Conservation (phyloP, 2,113 vertebrate species). For the Varanus komodoensis region DNA sequence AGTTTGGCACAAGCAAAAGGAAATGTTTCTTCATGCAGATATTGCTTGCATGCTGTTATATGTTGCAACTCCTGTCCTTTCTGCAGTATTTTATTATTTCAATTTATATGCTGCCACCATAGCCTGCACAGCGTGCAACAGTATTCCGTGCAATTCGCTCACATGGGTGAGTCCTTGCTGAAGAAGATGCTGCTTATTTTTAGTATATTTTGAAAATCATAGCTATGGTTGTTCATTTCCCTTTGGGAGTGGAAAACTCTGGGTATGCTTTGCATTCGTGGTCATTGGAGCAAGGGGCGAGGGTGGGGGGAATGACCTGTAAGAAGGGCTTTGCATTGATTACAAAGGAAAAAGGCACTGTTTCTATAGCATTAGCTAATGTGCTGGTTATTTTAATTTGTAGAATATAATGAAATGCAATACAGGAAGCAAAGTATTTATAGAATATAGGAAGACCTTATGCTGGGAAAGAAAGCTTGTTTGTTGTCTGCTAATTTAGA, state of each 20-base stretch:
- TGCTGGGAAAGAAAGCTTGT: conserved; percentile 30
- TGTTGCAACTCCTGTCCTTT: background rate
- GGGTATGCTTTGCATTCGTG: background rate
- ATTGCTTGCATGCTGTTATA: too few species aligned
- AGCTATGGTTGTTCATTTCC: background rate
- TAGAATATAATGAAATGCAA: conserved; percentile 6
- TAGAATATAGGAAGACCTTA: background rate
- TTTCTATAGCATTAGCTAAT: background rate
- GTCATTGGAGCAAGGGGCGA: background rate
- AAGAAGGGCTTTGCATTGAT: background rate
- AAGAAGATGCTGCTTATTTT: background rate
- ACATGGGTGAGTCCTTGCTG: too few species aligned
- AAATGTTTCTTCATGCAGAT: background rate
- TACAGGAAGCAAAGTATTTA: background rate
- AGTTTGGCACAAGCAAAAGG: background rate
- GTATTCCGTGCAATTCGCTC: background rate
- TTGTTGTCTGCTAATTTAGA: background rate
- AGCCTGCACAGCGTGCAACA: too few species aligned
- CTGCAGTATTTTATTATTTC: too few species aligned
- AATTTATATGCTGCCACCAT: too few species aligned
- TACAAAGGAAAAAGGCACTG: background rate
- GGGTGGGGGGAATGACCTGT: background rate
- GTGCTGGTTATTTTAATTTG: conserved; percentile 7
- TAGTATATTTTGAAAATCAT: background rate
- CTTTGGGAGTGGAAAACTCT: background rate